These are phyloP conservation scores for Brachylomia viminalis DNA, from an alignment of 2,888 invertebrate species.

Conservation along the genomic window DNA sequence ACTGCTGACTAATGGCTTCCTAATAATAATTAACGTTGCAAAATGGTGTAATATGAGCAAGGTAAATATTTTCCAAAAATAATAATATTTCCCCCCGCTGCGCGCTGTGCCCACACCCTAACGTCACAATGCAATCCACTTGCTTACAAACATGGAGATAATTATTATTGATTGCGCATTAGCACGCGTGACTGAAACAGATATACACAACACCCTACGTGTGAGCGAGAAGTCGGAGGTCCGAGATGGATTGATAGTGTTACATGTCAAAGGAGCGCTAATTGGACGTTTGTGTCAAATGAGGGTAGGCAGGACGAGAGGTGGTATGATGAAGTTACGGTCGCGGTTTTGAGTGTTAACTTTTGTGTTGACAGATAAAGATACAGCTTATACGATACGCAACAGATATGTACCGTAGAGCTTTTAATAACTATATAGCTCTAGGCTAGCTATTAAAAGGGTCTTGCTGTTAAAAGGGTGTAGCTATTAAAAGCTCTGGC, in stretches of 20 bases:
- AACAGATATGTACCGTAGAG: too few relatives aligned
- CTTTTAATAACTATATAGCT: too few relatives aligned
- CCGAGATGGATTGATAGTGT: conserved; percentile 74
- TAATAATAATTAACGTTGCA: conserved; percentile 33
- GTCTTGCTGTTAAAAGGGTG: too few relatives aligned
- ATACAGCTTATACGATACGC: too few relatives aligned
- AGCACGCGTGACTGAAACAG: conserved; percentile 73
- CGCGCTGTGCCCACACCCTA: conserved; percentile 52
- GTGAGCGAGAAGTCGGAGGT: conserved; percentile 62
- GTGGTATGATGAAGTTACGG: background rate
- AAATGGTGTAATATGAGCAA: conserved; percentile 31
- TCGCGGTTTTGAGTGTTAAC: background rate
- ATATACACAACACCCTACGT: conserved; percentile 17
- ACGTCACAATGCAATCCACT: conserved; percentile 84
- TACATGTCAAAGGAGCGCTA: conserved; percentile 80
- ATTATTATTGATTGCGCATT: conserved; percentile 90
- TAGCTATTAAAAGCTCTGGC: too few relatives aligned
- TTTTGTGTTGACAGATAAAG: background rate
- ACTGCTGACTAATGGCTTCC: conserved; percentile 26
- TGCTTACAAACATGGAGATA: conserved; percentile 87
- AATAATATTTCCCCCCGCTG: background rate
- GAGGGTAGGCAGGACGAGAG: conserved; percentile 31
- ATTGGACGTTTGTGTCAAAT: conserved; percentile 73
- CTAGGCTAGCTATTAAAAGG: too few relatives aligned
- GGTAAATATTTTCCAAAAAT: conserved; percentile 33